phyloP scores from a whole-genome alignment of 1,140 invertebrate species.

The Drosophila orosa region DNA sequence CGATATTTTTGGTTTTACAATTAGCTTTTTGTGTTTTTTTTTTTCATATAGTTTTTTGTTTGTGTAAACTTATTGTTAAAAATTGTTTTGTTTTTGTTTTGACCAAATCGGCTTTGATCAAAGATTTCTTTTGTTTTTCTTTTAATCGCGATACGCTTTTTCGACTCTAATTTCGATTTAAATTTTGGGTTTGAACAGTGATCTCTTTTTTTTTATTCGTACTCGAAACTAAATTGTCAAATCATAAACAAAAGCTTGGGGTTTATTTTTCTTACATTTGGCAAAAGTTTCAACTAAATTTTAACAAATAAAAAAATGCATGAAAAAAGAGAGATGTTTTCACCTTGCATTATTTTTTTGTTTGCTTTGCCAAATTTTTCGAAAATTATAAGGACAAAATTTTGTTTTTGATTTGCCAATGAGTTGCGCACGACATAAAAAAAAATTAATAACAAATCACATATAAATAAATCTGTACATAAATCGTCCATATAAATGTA shows the following conservation, averaged over 20 bases:
- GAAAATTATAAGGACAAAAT: constrained; percentile 25
- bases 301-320: constrained; percentile 29
- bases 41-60: constrained; percentile 50
- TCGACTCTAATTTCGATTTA: constrained; percentile 29
- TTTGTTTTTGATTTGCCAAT: constrained; percentile 44
- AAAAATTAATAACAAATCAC: constrained; percentile 47
- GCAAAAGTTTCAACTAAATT: constrained; percentile 37
- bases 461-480: constrained; percentile 48
- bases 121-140: constrained; percentile 22
- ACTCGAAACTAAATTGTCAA: constrained; percentile 38
- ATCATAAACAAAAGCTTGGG: constrained; percentile 44
- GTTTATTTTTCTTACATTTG: constrained; percentile 21
- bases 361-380: constrained; percentile 56
- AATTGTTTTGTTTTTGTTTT: constrained; percentile 42
- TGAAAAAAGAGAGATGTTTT: constrained; percentile 16
- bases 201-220: constrained; percentile 34
- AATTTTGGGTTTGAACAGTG: constrained; percentile 47
- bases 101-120: constrained; percentile 44
- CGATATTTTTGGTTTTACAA: constrained; percentile 50
- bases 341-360: constrained; percentile 41
- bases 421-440: constrained; percentile 28
- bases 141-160: constrained; percentile 46
- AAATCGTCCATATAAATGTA: constrained; percentile 46
- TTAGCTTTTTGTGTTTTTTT: constrained; percentile 44
- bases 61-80: constrained; percentile 48